Conservation (phyloP, 2,113 vertebrate species). For the Pogona vitticeps region DNA sequence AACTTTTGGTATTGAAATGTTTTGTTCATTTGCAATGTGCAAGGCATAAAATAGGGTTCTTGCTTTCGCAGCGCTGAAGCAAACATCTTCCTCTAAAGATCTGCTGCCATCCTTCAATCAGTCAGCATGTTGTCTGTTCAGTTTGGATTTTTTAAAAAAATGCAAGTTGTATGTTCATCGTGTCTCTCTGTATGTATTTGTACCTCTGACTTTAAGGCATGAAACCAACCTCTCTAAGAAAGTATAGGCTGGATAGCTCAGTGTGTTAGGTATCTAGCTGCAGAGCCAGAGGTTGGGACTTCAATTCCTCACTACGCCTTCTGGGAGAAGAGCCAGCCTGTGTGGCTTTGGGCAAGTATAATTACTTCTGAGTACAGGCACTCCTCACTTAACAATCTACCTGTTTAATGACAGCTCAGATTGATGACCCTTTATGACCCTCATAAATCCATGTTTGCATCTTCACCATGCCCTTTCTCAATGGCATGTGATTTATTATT, state of each 20-base stretch:
- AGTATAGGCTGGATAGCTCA: background rate
- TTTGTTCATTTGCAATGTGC: slow-evolving; percentile 47
- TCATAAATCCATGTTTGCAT: no score
- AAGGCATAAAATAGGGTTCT: slow-evolving; percentile 38
- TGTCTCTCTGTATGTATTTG: background rate
- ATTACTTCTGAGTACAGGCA: no score
- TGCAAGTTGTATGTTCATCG: background rate
- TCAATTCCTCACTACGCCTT: no score
- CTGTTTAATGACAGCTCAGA: no score
- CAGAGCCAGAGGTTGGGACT: no score
- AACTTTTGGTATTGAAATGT: slow-evolving; percentile 52
- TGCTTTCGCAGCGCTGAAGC: slow-evolving; percentile 30
- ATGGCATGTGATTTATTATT: no score
- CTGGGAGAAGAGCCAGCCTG: no score
- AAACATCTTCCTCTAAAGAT: slow-evolving; percentile 32
- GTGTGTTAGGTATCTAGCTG: no score
- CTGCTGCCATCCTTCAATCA: slow-evolving; percentile 1
- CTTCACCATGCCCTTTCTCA: no score
- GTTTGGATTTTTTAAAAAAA: background rate
- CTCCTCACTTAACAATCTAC: no score
- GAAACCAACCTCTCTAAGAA: background rate
- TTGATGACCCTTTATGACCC: no score
- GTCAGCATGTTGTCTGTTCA: background rate
- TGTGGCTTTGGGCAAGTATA: no score
- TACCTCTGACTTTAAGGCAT: background rate